phyloP scores from a whole-genome alignment of 1,140 invertebrate species.

The Triops cancriformis region DNA sequence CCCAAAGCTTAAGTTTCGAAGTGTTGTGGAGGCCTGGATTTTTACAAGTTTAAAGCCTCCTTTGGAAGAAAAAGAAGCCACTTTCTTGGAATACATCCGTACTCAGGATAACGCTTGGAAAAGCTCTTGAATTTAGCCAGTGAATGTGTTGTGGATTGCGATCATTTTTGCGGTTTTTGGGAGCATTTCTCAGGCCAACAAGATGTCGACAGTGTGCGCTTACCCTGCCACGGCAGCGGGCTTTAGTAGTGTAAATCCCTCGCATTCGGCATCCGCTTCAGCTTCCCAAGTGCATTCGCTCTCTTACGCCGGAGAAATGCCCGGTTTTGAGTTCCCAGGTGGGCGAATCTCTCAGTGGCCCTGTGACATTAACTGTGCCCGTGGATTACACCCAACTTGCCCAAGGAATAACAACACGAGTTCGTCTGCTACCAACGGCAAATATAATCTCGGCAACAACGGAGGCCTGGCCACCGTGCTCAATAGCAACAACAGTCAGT shows the following conservation, averaged over 20 bases:
- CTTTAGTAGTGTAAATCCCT: not conserved
- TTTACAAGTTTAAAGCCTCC: not conserved
- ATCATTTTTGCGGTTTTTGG: not conserved
- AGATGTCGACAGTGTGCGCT: conserved; percentile 8
- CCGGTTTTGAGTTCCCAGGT: conserved; percentile 1
- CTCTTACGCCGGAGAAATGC: not conserved
- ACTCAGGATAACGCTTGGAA: not conserved
- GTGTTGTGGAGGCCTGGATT: not conserved
- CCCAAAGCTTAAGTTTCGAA: not conserved
- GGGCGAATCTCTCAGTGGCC: not conserved
- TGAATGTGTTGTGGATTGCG: not conserved
- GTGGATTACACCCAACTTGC: conserved; percentile 3
- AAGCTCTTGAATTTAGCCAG: not conserved
- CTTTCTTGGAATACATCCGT: not conserved
- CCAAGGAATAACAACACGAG: not conserved
- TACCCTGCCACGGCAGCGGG: conserved; percentile 2
- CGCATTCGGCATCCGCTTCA: not conserved
- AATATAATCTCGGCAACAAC: not conserved
- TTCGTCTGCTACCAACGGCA: not conserved
- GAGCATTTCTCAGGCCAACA: not conserved
- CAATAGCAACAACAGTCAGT: not conserved
- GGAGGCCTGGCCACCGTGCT: not conserved
- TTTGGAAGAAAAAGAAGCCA: not conserved
- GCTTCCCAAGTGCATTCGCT: conserved; percentile 6
- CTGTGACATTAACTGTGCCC: conserved; percentile 10